Evolutionary conservation across 2,797 vertebrate genomes (phyloP).

Genomic region (Echiichthys vipera): DNA sequence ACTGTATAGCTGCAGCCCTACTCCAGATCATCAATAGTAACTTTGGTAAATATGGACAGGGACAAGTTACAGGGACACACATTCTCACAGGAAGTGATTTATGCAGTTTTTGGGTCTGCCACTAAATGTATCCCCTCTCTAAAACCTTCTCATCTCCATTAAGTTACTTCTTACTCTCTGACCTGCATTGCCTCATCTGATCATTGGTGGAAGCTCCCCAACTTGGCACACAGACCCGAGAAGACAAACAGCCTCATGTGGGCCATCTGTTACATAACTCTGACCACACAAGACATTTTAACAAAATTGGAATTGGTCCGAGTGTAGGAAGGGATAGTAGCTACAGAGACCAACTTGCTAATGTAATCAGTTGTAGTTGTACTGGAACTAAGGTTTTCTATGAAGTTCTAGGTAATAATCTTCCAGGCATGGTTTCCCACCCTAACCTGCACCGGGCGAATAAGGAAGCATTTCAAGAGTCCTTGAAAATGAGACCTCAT

Average conservation of each 20-base stretch:
- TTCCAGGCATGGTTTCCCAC: background rate
- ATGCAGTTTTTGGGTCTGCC: no score
- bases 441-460: background rate
- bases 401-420: background rate
- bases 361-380: background rate
- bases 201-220: background rate
- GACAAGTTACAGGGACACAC: no score
- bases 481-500: conserved; percentile 26
- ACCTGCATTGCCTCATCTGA: background rate
- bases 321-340: no score
- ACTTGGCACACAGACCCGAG: conserved; percentile 15
- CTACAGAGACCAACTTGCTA: background rate
- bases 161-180: background rate
- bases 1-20: no score
- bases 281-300: background rate
- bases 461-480: background rate
- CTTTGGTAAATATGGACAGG: no score
- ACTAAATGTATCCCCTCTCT: no score
- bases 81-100: no score
- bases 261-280: conserved; percentile 42
- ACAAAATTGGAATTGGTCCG: no score
- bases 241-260: conserved; percentile 22
- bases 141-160: no score
- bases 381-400: background rate
- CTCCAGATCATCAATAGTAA: no score